Base-by-base conservation (phyloP, 1,140 invertebrate species). In the Drosophila murphyi region DNA sequence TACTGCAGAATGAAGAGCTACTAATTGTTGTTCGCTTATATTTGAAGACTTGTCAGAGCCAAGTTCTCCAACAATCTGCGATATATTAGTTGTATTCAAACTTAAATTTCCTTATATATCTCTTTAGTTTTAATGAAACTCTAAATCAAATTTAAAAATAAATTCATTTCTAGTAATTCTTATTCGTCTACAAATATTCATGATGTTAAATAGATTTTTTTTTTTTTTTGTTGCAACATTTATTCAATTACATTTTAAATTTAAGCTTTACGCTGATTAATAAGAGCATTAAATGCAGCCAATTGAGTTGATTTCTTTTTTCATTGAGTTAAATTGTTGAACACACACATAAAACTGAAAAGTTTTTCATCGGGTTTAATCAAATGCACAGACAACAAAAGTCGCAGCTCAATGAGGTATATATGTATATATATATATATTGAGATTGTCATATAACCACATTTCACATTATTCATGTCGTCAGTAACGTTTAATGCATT, bases 371-470 rank as follows among this genome's bases (percentile, higher is more conserved):
- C 59, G 55, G 35, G 32, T 76, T 86, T 82, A 87, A 87, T 88
- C 43, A 87, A 87, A 78, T 56, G 65, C 60, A 68, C 83, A 87
- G 83, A 87, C 83, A 87, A 87, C 83, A 88, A 87, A 87, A 87
- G 83, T 88, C 55, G 67, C n/a, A 71, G 71, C 57, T 82, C 65
- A 82, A 83, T 82, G 75, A 55, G 55, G 65, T 80, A 20, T 20
- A 20, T 20, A 20, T 20, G 20, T 20, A 20, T 20, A 20, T 20
- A 20, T 20, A 20, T 20, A 20, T 20, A 20, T 20, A 20, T 20
- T 20, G 20, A 20, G 20, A 20, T 20, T 20, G 20, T 20, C 20
- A 20, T 20, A 20, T 20, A 20, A 20, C 20, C 20, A 20, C 20
- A 20, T 20, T 20, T 20, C 20, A 35, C 52, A 55, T 56, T 12